Evolutionary conservation across 2,888 invertebrate species (phyloP), one percentile per base, ranked within the genome.

Genomic region (Copidosoma aretas): DNA sequence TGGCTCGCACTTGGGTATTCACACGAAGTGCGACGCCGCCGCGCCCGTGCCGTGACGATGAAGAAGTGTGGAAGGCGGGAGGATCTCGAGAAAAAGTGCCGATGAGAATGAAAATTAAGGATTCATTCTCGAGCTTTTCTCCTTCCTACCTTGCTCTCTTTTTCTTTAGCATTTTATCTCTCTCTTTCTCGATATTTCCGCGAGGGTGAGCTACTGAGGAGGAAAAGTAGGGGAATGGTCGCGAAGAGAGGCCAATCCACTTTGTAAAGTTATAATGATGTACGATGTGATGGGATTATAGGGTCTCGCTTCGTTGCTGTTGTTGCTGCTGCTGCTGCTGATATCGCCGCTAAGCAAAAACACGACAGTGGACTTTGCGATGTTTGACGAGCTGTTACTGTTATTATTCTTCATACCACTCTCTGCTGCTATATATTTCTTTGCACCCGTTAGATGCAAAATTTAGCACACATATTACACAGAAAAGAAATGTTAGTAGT

Each of bases 211-310:
- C 10, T 22, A 62, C 32, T 25, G 46, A 39, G 21, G 53, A 60
- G 32, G 53, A 49, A 63, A 25, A 19, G 53, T 24, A 22, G 14
- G 46, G 12, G 25, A 49, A 19, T 10, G 49, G 10, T 0, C 14
- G 12, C 15, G 39, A 14, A 21, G 43, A 32, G 60, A 12, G 52
- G 52, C 56, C 63, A 62, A 70, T 70, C 60, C 64, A 70, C 70
- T 67, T 70, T 70, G 67, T 21, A 25, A 70, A 70, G 64, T 67
- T 70, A 64, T 67, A 71, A 67, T 64, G 67, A 67, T 53, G 58
- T 46, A 51, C 59, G 67, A 71, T 71, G 64, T 64, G 67, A 70
- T 67, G 49, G 59, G 58, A 67, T 71, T 71, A 71, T 51, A 10
- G 53, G 60, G 19, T 43, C 41, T 58, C 39, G 24, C 8, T 32